Evolutionary conservation across 2,113 vertebrate genomes (phyloP).

Genomic region (Lampris megalopsis): DNA sequence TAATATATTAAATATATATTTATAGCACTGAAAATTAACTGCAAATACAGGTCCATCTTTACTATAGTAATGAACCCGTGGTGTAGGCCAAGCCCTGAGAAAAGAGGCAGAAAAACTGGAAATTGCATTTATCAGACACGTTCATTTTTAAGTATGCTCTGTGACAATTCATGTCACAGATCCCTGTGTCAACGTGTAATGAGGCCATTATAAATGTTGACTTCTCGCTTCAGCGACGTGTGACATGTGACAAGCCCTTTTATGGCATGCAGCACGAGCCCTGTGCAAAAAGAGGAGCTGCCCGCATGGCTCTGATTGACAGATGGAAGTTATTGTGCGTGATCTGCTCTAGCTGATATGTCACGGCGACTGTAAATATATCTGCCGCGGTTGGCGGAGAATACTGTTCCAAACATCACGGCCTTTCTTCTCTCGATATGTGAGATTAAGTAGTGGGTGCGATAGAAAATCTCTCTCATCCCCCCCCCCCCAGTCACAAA

Average conservation of each 20-base stretch:
- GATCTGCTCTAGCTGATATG: slow-evolving; percentile 43
- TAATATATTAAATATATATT: too few relatives aligned
- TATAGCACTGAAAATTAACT: too few relatives aligned
- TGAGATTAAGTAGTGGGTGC: slow-evolving; percentile 61
- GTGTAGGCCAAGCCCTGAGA: neutral
- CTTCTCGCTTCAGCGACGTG: slow-evolving; percentile 1
- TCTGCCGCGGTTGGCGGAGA: slow-evolving; percentile 41
- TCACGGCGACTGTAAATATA: slow-evolving; percentile 43
- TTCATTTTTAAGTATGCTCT: slow-evolving; percentile 16
- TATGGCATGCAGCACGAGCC: slow-evolving; percentile 12
- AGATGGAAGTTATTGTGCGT: slow-evolving; percentile 40
- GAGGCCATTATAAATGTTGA: slow-evolving; percentile 1
- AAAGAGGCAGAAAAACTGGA: neutral
- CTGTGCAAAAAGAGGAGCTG: slow-evolving; percentile 27
- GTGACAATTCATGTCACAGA: slow-evolving; percentile 8
- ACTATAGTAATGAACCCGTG: neutral
- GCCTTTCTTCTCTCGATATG: slow-evolving; percentile 66
- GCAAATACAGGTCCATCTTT: too few relatives aligned
- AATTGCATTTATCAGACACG: slow-evolving; percentile 1
- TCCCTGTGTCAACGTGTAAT: slow-evolving; percentile 33
- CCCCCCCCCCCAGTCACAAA: slow-evolving; percentile 61
- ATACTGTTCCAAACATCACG: slow-evolving; percentile 53
- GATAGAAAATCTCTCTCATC: slow-evolving; percentile 71
- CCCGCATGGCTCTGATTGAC: slow-evolving; percentile 43
- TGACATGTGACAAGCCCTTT: slow-evolving; percentile 22